Conservation (phyloP, 2,888 invertebrate genomes). For the Athalia rosae region DNA sequence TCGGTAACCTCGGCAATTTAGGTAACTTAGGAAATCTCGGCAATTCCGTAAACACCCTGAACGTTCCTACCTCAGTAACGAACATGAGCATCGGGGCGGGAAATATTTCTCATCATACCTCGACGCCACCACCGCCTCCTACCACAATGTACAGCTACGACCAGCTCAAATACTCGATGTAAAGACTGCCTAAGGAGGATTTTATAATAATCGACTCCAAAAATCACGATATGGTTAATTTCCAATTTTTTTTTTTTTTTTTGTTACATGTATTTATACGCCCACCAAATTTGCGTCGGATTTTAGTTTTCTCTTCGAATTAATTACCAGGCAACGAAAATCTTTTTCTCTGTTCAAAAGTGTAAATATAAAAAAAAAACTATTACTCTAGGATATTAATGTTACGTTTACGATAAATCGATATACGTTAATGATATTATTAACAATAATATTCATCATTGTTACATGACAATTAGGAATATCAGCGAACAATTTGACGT, state of each 20-base stretch:
- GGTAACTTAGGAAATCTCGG: conserved; percentile 23
- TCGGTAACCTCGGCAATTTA: conserved; percentile 27
- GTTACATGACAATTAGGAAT: background rate
- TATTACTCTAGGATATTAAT: background rate
- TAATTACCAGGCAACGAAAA: too few species aligned
- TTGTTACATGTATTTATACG: background rate
- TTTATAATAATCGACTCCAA: too few species aligned
- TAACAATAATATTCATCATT: background rate
- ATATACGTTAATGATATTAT: background rate
- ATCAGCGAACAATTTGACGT: too few species aligned
- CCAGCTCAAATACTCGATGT: conserved; percentile 68
- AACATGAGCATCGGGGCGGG: conserved; percentile 34
- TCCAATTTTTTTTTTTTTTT: background rate
- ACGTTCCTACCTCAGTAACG: conserved; percentile 33
- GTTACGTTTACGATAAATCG: background rate
- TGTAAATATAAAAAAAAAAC: too few species aligned
- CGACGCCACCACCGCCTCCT: conserved; percentile 60
- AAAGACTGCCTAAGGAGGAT: conserved; percentile 5
- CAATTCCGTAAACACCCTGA: conserved; percentile 5
- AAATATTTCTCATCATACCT: conserved; percentile 48
- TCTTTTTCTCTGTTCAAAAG: too few species aligned
- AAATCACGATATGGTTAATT: background rate
- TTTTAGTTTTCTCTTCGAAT: too few species aligned
- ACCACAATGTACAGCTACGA: conserved; percentile 67
- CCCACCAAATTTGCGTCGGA: too few species aligned